Percentiles rank a stretch among this genome's conserved stretches.
phyloP scores from a whole-genome alignment of 1,140 invertebrate genomes.

The Pseudomyrmex sp. region DNA sequence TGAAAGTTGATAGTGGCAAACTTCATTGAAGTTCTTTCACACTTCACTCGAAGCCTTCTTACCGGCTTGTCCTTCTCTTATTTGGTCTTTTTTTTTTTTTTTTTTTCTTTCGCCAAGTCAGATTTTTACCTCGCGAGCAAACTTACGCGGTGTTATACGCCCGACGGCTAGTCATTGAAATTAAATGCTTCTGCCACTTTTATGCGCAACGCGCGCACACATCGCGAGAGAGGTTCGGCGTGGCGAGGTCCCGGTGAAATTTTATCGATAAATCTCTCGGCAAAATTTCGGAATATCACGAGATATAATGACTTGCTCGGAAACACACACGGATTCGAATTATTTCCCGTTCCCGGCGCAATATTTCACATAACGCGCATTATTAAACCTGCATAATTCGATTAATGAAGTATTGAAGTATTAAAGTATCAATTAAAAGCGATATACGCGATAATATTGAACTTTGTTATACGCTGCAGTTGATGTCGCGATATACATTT shows the following conservation, averaged over 20 bases:
- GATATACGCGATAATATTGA: conserved; percentile 10
- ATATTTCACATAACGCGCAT: conserved; percentile 30
- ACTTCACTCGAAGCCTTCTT: conserved; percentile 25
- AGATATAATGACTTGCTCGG: conserved; percentile 45
- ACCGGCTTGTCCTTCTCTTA: background rate
- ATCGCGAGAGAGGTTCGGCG: background rate
- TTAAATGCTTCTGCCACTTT: conserved; percentile 48
- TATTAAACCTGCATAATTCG: conserved; percentile 42
- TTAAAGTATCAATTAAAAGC: conserved; percentile 46
- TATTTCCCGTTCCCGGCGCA: conserved; percentile 1
- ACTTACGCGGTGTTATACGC: conserved; percentile 20
- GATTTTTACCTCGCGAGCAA: conserved; percentile 33
- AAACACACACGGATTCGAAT: conserved; percentile 42
- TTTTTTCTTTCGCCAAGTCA: conserved; percentile 11
- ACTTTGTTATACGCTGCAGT: conserved; percentile 10
- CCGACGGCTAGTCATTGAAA: conserved; percentile 51
- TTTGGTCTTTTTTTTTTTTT: background rate
- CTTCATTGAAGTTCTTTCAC: conserved; percentile 38
- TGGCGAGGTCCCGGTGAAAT: conserved; percentile 24
- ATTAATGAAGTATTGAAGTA: conserved; percentile 47
- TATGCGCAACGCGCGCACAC: background rate
- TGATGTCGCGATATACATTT: conserved; percentile 26
- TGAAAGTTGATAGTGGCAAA: conserved; percentile 64
- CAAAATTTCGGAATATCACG: conserved; percentile 51
- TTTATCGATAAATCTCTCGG: conserved; percentile 40